A percentile compares a stretch with the other conserved stretches of the same genome.
Evolutionary conservation across 2,888 invertebrate genomes (phyloP).

Genomic region (Seira ritae): DNA sequence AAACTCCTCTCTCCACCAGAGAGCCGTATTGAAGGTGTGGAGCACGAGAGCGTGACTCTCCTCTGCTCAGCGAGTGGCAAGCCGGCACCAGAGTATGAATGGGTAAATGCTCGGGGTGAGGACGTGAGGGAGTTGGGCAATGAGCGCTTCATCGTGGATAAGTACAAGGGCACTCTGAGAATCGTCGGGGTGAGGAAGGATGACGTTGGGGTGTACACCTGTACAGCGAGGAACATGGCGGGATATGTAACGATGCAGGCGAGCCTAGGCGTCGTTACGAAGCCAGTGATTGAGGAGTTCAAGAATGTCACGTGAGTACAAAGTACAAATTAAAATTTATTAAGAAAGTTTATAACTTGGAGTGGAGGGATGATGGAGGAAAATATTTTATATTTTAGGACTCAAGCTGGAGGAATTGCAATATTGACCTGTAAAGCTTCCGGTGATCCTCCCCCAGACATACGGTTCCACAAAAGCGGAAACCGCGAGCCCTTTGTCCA

Average conservation of each 20-base stretch:
- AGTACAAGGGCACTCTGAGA: constrained; percentile 82
- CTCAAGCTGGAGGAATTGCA: constrained; percentile 65
- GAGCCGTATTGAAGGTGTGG: constrained; percentile 82
- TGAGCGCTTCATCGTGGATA: constrained; percentile 77
- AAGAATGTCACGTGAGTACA: constrained; percentile 81
- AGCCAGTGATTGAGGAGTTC: constrained; percentile 87
- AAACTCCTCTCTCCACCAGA: constrained; percentile 76
- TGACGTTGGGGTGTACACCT: constrained; percentile 88
- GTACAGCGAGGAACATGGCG: constrained; percentile 87
- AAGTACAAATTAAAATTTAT: too few relatives aligned
- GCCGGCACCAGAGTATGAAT: constrained; percentile 88
- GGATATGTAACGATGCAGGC: constrained; percentile 83
- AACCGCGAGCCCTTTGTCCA: constrained; percentile 80
- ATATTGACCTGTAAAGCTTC: constrained; percentile 82
- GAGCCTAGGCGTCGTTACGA: constrained; percentile 84
- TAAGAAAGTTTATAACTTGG: too few relatives aligned
- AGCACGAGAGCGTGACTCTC: constrained; percentile 86
- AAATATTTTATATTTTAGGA: constrained; percentile 50
- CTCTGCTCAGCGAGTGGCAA: constrained; percentile 89
- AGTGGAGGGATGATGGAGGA: background rate
- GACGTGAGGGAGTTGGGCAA: background rate
- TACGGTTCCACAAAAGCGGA: constrained; percentile 88
- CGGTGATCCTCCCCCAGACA: constrained; percentile 87
- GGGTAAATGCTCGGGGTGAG: constrained; percentile 84
- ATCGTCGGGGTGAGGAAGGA: constrained; percentile 85